phyloP scores from a whole-genome alignment of 2,113 vertebrate species.

The Nothocercus nigrocapillus region DNA sequence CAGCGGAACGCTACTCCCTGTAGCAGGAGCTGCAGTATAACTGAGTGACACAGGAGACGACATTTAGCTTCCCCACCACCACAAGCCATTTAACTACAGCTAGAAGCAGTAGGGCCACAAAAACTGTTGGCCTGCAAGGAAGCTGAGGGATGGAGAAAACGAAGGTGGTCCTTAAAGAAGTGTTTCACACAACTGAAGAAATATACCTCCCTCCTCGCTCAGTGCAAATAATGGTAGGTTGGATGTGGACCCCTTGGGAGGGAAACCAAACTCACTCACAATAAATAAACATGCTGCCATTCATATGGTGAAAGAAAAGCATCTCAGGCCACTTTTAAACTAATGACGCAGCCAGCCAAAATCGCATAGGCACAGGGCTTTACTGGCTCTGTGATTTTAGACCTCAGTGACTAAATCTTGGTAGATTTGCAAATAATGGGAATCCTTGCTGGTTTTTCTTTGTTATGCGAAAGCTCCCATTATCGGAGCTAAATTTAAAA shows the following conservation, averaged over 20 bases:
- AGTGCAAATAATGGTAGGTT: slow-evolving; percentile 15
- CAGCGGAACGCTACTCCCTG: accelerated
- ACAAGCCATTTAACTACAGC: not conserved
- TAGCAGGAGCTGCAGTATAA: not conserved
- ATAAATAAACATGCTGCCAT: not conserved
- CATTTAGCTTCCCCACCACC: not conserved
- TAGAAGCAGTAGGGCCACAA: not conserved
- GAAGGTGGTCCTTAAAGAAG: not conserved
- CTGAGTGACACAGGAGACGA: not conserved
- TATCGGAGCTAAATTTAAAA: slow-evolving; percentile 24
- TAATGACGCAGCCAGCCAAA: slow-evolving; percentile 25
- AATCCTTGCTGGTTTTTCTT: slow-evolving; percentile 18
- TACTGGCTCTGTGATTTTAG: slow-evolving; percentile 20
- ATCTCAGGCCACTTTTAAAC: slow-evolving; percentile 3
- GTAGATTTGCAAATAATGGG: slow-evolving; percentile 32
- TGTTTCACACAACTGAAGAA: not conserved
- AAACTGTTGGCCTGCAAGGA: not conserved
- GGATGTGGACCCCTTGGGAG: not conserved
- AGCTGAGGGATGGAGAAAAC: not conserved
- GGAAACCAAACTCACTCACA: slow-evolving; percentile 14
- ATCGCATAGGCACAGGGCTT: not conserved
- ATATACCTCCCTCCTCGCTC: not conserved
- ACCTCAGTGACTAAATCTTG: not conserved
- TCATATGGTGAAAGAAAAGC: slow-evolving; percentile 19
- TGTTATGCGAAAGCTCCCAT: not conserved